Percentiles rank a stretch among this genome's conserved stretches.
phyloP scores from a whole-genome alignment of 2,113 vertebrate species.

The Ptilorrhoa leucosticta region DNA sequence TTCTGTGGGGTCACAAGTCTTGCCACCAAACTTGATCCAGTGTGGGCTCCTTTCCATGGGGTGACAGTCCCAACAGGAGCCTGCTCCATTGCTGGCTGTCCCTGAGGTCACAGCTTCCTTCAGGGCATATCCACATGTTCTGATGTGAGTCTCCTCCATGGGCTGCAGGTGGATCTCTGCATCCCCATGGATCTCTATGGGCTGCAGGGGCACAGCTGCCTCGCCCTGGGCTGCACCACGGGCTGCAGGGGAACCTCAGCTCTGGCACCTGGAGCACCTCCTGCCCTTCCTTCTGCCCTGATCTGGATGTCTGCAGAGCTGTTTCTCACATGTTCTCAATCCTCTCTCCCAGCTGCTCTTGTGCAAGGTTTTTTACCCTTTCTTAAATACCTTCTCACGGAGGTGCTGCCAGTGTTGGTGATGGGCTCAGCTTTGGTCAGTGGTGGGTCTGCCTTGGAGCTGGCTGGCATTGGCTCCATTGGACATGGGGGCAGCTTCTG shows the following conservation, averaged over 20 bases:
- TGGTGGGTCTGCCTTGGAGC: not conserved
- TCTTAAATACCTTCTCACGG: not conserved
- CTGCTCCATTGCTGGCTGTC: not conserved
- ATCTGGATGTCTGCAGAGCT: not conserved
- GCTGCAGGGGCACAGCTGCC: not conserved
- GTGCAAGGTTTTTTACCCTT: not conserved
- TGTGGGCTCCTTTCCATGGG: not conserved
- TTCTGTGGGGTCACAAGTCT: not conserved
- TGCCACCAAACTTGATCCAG: not conserved
- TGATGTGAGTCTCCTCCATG: rapidly evolving
- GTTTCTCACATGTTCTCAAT: not conserved
- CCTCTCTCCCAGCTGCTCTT: not conserved
- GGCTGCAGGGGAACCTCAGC: not conserved
- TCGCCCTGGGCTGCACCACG: rapidly evolving
- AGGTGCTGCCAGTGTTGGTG: not conserved
- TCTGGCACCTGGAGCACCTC: rapidly evolving
- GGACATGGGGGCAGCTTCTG: not conserved
- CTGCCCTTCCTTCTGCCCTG: not conserved
- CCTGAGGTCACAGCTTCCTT: not conserved
- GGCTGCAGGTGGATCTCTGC: not conserved
- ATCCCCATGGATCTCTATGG: rapidly evolving
- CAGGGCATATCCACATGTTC: too few species aligned
- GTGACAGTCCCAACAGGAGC: not conserved
- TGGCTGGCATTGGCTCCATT: not conserved
- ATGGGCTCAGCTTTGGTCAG: not conserved